Percentiles rank a stretch among this genome's conserved stretches.
phyloP scores from a whole-genome alignment of 2,888 invertebrate genomes.

The Oscheius sp. region DNA sequence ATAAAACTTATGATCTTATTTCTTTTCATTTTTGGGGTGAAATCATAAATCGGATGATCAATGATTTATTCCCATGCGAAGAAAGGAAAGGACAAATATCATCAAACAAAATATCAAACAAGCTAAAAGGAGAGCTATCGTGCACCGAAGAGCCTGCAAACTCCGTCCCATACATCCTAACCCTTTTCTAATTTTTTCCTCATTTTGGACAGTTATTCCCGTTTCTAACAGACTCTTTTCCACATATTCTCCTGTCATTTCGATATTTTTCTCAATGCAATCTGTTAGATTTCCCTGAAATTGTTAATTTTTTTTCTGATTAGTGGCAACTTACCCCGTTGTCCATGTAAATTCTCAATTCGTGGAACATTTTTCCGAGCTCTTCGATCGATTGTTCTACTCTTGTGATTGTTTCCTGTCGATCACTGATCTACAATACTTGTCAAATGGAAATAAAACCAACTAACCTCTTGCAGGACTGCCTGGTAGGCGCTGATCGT shows the following conservation, averaged over 20 bases:
- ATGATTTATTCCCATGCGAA: too few species aligned
- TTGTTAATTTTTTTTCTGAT: not conserved
- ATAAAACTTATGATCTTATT: not conserved
- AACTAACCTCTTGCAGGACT: constrained; percentile 1
- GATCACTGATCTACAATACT: not conserved
- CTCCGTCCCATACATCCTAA: constrained; percentile 13
- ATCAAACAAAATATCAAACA: not conserved
- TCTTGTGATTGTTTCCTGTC: constrained; percentile 7
- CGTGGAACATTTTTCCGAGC: constrained; percentile 4
- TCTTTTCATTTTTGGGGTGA: too few species aligned
- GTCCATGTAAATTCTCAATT: constrained; percentile 12
- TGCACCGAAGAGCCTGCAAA: not conserved
- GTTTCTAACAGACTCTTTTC: constrained; percentile 12
- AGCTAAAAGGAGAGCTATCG: not conserved
- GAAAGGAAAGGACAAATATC: too few species aligned
- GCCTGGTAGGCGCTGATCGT: constrained; percentile 9
- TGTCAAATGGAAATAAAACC: not conserved
- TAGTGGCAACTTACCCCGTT: not conserved
- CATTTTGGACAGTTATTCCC: not conserved
- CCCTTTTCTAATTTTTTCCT: constrained; percentile 2
- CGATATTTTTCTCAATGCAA: constrained; percentile 20
- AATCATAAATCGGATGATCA: too few species aligned
- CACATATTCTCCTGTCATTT: constrained; percentile 5
- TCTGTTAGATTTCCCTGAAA: constrained; percentile 16
- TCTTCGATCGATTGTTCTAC: constrained; percentile 24